Percentiles rank a stretch among this genome's conserved stretches.
Evolutionary conservation across 2,888 invertebrate species (phyloP).

Genomic region (Drosophila nigritarsus): DNA sequence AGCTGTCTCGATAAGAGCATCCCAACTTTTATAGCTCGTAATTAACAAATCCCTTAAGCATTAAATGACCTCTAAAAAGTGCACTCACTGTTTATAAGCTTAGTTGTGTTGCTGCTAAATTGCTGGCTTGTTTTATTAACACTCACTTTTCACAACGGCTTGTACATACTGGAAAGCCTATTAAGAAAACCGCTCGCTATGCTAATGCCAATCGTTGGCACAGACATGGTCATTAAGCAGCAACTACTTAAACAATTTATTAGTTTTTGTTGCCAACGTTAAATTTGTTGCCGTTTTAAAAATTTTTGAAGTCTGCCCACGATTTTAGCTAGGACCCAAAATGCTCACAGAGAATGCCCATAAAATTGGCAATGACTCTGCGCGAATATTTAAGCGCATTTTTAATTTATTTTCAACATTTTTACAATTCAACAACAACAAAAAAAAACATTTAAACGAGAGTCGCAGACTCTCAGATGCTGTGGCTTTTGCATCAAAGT

Average conservation of each 20-base stretch:
- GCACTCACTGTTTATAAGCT: neutral
- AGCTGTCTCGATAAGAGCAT: neutral
- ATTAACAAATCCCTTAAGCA: neutral
- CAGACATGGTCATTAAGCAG: conserved; percentile 41
- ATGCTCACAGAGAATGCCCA: conserved; percentile 51
- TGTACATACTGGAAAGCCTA: neutral
- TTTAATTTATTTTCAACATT: conserved; percentile 77
- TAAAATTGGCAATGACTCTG: conserved; percentile 51
- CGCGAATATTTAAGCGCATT: conserved; percentile 62
- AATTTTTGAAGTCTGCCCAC: conserved; percentile 57
- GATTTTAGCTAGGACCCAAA: conserved; percentile 59
- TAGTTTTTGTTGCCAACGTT: conserved; percentile 57
- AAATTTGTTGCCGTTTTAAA: conserved; percentile 47
- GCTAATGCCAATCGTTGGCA: conserved; percentile 25
- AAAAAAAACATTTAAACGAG: conserved; percentile 38
- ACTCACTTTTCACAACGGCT: neutral
- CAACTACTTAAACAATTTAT: conserved; percentile 54
- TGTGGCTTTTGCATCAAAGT: conserved; percentile 70
- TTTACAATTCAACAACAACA: conserved; percentile 65
- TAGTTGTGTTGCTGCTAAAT: neutral
- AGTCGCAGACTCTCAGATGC: conserved; percentile 37
- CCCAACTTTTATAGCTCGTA: neutral
- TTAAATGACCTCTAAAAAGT: neutral
- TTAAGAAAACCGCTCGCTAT: conserved; percentile 14
- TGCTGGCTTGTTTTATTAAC: neutral